phyloP scores from a whole-genome alignment of 1,140 invertebrate genomes.

The Euborellia annulipes region DNA sequence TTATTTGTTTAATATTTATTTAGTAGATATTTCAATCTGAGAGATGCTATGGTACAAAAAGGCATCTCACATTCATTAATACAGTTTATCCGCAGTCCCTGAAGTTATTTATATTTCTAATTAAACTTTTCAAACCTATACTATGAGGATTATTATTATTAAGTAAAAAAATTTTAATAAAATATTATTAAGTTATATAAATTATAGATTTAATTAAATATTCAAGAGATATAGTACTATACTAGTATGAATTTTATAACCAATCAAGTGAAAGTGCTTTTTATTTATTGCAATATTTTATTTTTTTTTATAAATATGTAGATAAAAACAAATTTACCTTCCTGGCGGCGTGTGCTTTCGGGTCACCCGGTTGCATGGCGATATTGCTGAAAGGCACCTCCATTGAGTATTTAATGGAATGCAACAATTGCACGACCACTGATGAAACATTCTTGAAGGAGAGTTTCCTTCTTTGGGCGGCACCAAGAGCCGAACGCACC shows the following conservation, averaged over 20 bases:
- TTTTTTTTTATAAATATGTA: too few species aligned
- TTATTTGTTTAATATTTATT: too few species aligned
- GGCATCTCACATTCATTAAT: too few species aligned
- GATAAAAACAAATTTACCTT: too few species aligned
- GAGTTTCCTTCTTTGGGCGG: conserved; percentile 52
- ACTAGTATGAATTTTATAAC: neutral
- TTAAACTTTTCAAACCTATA: too few species aligned
- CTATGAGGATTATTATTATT: too few species aligned
- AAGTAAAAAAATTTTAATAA: neutral
- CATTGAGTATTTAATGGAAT: conserved; percentile 82
- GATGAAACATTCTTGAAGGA: conserved; percentile 86
- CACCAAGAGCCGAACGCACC: conserved; percentile 44
- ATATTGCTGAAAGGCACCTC: conserved; percentile 87
- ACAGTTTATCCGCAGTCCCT: too few species aligned
- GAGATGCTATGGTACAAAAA: too few species aligned
- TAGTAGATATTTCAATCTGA: too few species aligned
- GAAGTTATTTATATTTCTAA: too few species aligned
- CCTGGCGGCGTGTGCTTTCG: conserved; percentile 40
- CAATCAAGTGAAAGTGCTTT: neutral
- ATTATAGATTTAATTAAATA: neutral
- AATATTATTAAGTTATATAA: neutral
- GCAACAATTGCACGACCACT: conserved; percentile 75
- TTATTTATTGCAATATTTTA: neutral
- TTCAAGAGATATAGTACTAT: neutral
- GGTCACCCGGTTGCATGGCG: conserved; percentile 44